Conservation (phyloP, 2,888 invertebrate genomes). For the Nebria salina region DNA sequence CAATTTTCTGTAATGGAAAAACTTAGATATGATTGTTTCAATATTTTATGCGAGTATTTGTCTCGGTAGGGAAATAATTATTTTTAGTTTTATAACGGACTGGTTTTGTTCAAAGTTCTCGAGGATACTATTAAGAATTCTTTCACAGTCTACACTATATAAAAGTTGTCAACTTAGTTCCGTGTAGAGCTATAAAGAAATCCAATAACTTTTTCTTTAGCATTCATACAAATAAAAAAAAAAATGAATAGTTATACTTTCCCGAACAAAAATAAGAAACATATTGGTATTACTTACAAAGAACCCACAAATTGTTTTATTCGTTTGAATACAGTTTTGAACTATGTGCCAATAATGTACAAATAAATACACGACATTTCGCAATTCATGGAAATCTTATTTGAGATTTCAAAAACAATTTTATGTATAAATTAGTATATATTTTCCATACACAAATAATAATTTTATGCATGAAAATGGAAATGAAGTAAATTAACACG, state of each 20-base stretch:
- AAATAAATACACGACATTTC: neutral
- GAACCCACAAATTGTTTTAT: neutral
- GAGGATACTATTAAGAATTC: neutral
- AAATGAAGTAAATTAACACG: neutral
- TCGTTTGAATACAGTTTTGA: neutral
- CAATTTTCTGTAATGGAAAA: neutral
- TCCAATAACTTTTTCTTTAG: neutral
- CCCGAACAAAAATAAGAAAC: neutral
- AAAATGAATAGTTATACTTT: neutral
- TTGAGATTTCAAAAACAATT: neutral
- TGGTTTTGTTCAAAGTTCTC: neutral
- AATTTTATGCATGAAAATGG: neutral
- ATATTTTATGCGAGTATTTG: neutral
- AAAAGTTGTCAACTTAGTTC: conserved; percentile 1
- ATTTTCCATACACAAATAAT: neutral
- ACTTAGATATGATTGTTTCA: neutral
- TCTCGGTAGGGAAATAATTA: neutral
- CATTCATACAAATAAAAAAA: neutral
- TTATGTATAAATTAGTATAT: neutral
- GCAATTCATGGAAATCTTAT: neutral
- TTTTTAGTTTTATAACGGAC: too few relatives aligned
- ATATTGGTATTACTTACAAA: neutral
- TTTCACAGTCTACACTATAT: neutral
- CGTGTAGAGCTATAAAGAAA: neutral
- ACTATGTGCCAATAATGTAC: neutral